Conservation (phyloP, 1,140 invertebrate genomes). For the Musca domestica region DNA sequence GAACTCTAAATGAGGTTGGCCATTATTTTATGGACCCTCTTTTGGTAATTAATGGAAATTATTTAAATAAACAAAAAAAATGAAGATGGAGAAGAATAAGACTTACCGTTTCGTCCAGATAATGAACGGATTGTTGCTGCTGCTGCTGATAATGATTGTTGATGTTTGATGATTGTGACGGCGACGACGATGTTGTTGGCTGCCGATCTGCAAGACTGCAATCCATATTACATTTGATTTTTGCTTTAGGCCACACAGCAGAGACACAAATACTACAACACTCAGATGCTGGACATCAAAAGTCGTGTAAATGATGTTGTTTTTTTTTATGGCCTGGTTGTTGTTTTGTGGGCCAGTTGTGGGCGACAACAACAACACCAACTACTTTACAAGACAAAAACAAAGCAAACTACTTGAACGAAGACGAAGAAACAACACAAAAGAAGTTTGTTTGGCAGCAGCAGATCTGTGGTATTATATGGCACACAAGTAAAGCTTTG, state of each 20-base stretch:
- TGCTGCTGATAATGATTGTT: neutral
- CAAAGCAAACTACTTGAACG: no score
- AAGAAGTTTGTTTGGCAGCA: no score
- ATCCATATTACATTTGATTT: constrained; percentile 29
- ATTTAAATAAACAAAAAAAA: constrained; percentile 13
- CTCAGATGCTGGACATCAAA: neutral
- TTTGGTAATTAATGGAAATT: constrained; percentile 1
- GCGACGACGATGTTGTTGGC: neutral
- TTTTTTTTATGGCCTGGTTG: no score
- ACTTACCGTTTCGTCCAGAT: constrained; percentile 29
- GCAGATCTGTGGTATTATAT: no score
- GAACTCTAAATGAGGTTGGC: no score
- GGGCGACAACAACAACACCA: no score
- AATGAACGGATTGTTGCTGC: constrained; percentile 26
- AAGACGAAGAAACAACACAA: no score
- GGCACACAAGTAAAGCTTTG: no score
- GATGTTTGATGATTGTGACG: neutral
- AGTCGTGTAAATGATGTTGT: no score
- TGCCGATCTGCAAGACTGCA: constrained; percentile 30
- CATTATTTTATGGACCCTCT: no score
- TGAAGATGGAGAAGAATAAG: neutral
- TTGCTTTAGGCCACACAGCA: neutral
- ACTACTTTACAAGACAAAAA: no score
- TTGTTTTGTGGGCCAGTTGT: no score
- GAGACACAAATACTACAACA: neutral